Percentiles rank a stretch among this genome's conserved stretches.
phyloP scores from a whole-genome alignment of 1,140 invertebrate species.

The Tribolium castaneum region DNA sequence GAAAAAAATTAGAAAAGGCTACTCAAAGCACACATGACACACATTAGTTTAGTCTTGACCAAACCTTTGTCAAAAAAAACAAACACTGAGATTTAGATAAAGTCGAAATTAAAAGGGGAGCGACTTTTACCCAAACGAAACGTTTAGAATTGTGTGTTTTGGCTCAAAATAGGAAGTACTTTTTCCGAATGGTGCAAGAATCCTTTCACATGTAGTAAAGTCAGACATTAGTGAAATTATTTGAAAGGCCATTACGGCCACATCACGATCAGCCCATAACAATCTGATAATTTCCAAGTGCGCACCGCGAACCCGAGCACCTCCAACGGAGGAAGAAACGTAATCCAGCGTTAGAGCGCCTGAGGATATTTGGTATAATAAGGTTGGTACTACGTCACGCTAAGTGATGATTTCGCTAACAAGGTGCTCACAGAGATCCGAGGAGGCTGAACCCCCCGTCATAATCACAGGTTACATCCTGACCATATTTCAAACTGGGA shows the following conservation, averaged over 20 bases:
- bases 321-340: conserved; percentile 2
- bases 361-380: conserved; percentile 47
- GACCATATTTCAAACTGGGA: conserved; percentile 47
- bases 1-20: too few species aligned
- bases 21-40: too few species aligned
- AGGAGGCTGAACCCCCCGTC: conserved; percentile 42
- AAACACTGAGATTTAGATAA: too few species aligned
- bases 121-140: too few species aligned
- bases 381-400: conserved; percentile 44
- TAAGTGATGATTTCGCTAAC: conserved; percentile 50
- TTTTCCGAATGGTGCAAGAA: background rate
- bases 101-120: too few species aligned
- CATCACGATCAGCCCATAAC: conserved; percentile 26
- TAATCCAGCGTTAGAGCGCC: conserved; percentile 22
- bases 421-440: conserved; percentile 44
- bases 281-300: conserved; percentile 24
- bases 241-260: conserved; percentile 18
- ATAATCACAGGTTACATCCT: conserved; percentile 46
- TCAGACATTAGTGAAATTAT: conserved; percentile 33
- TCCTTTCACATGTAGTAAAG: conserved; percentile 18
- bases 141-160: background rate
- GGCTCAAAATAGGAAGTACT: background rate
- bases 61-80: too few species aligned
- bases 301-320: background rate
- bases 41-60: too few species aligned